phyloP scores from a whole-genome alignment of 2,113 vertebrate genomes.

The Rhinolophus sinicus region DNA sequence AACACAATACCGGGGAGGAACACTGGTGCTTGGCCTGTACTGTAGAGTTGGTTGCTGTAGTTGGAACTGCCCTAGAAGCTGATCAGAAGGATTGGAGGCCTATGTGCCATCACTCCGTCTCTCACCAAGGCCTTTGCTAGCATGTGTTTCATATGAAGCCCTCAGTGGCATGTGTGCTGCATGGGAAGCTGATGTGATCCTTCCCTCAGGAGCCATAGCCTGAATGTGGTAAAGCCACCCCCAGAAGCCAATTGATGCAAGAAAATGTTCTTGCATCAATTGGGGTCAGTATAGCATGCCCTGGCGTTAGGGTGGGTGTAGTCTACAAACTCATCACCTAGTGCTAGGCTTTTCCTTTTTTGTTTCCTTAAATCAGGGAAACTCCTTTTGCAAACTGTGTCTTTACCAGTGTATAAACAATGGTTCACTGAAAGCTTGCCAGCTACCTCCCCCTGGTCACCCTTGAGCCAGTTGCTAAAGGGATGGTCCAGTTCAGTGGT shows the following conservation, averaged over 20 bases:
- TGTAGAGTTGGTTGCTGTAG: accelerated
- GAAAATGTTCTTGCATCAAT: not conserved
- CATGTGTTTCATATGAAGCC: not conserved
- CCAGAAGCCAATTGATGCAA: accelerated
- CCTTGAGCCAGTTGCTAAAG: not conserved
- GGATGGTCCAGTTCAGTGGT: not conserved
- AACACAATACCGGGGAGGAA: not conserved
- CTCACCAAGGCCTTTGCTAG: not conserved
- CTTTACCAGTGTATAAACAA: not conserved
- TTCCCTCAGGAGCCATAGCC: not conserved
- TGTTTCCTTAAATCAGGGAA: not conserved
- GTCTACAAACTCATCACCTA: not conserved
- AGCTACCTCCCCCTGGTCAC: not conserved
- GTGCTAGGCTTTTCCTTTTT: not conserved
- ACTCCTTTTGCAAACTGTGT: not conserved
- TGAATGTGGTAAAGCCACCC: not conserved
- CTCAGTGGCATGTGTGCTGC: not conserved
- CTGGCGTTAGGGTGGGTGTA: accelerated
- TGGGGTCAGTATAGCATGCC: accelerated
- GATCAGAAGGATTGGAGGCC: not conserved
- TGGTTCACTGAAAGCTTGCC: not conserved
- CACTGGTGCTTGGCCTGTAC: accelerated
- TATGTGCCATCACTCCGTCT: accelerated
- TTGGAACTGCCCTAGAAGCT: no score
- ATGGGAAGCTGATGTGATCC: not conserved